phyloP scores from a whole-genome alignment of 2,113 vertebrate genomes.

The Saimiri boliviensis region DNA sequence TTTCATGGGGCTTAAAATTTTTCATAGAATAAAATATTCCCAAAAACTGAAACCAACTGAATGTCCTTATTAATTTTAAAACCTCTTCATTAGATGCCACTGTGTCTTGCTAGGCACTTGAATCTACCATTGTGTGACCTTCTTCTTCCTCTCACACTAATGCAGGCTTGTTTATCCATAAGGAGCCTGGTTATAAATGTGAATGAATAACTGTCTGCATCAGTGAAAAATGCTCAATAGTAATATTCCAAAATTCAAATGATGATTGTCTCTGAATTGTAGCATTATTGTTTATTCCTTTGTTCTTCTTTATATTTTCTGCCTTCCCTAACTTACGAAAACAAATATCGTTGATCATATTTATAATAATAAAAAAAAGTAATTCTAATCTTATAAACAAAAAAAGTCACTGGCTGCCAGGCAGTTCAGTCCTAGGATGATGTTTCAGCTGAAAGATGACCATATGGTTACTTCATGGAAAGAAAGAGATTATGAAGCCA shows the following conservation, averaged over 20 bases:
- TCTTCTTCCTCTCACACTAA: no score
- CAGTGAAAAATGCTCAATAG: neutral
- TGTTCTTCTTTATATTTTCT: neutral
- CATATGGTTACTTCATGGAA: conserved; percentile 32
- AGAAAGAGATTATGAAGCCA: conserved; percentile 24
- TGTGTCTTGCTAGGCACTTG: neutral
- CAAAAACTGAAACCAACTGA: neutral
- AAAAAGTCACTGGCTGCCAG: neutral
- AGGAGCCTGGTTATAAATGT: neutral
- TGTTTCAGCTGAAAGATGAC: conserved; percentile 1
- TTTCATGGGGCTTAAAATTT: neutral
- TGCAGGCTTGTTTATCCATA: fast-evolving
- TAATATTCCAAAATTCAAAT: neutral
- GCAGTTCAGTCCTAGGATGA: neutral
- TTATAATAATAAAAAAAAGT: neutral
- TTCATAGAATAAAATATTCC: neutral
- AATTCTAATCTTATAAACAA: neutral
- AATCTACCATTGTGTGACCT: fast-evolving
- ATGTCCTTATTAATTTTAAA: neutral
- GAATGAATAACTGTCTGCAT: neutral
- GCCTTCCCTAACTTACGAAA: neutral
- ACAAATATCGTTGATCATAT: neutral
- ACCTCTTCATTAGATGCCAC: neutral
- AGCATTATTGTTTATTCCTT: neutral
- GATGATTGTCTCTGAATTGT: neutral